Percentiles rank a stretch among this genome's conserved stretches.
phyloP scores from a whole-genome alignment of 2,113 vertebrate genomes.

The Nycticryphes semicollaris region DNA sequence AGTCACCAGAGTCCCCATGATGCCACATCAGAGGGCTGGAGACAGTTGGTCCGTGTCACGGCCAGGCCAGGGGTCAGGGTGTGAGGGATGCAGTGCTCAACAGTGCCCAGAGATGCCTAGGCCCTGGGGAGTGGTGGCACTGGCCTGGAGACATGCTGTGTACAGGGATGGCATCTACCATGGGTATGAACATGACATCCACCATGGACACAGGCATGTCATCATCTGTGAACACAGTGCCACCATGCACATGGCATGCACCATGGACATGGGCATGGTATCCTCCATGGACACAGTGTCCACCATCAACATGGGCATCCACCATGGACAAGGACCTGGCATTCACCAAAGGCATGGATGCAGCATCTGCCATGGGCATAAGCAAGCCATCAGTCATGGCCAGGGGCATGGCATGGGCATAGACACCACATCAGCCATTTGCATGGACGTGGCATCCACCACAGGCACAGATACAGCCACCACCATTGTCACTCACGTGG shows the following conservation, averaged over 20 bases:
- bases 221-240: neutral
- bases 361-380: neutral
- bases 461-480: neutral
- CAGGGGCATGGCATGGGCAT: neutral
- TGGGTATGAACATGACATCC: neutral
- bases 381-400: neutral
- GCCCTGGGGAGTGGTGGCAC: neutral
- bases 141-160: neutral
- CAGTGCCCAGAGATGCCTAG: neutral
- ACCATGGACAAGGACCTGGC: neutral
- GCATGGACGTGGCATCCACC: neutral
- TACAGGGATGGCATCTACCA: neutral
- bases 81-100: neutral
- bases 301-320: neutral
- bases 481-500: rapidly evolving
- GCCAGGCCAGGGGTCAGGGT: neutral
- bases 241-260: rapidly evolving
- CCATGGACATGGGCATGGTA: neutral
- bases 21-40: neutral
- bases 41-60: rapidly evolving
- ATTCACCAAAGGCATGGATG: neutral
- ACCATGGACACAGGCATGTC: neutral
- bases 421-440: neutral
- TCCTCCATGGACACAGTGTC: neutral
- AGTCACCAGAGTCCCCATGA: neutral